Conservation (phyloP, 2,888 invertebrate genomes). For the Phytoseiulus persimilis region DNA sequence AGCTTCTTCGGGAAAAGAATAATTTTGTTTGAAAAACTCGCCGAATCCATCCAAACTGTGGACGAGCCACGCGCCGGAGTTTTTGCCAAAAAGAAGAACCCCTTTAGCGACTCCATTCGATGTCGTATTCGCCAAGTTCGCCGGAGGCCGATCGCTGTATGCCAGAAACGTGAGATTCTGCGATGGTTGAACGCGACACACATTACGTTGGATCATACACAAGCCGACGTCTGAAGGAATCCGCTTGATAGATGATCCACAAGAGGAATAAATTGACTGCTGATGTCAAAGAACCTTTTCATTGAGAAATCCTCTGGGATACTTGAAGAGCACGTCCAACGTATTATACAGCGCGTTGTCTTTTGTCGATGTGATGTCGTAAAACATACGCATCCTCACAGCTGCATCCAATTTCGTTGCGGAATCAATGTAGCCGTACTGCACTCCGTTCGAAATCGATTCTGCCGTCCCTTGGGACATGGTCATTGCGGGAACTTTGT, state of each 20-base stretch:
- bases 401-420: slow-evolving; percentile 30
- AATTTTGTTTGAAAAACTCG: slow-evolving; percentile 12
- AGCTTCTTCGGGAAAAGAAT: slow-evolving; percentile 23
- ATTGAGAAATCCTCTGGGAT: slow-evolving; percentile 19
- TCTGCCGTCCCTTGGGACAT: slow-evolving; percentile 29
- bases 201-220: not conserved
- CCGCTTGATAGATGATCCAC: not conserved
- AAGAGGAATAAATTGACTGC: not conserved
- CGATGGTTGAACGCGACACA: not conserved
- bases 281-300: slow-evolving; percentile 19
- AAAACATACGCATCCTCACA: slow-evolving; percentile 25
- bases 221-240: not conserved
- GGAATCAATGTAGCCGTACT: slow-evolving; percentile 34
- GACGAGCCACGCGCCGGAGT: slow-evolving; percentile 10
- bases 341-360: slow-evolving; percentile 32
- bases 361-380: slow-evolving; percentile 14
- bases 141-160: slow-evolving; percentile 26
- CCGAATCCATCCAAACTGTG: slow-evolving; percentile 18
- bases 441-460: slow-evolving; percentile 31
- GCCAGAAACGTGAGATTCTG: slow-evolving; percentile 35
- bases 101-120: slow-evolving; percentile 25
- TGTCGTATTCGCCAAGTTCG: not conserved
- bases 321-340: slow-evolving; percentile 36
- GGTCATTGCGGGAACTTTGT: slow-evolving; percentile 20
- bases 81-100: slow-evolving; percentile 1